Evolutionary conservation across 2,113 vertebrate species (phyloP), one percentile per base, ranked within the genome.

Genomic region (Pyrgilauda ruficollis): DNA sequence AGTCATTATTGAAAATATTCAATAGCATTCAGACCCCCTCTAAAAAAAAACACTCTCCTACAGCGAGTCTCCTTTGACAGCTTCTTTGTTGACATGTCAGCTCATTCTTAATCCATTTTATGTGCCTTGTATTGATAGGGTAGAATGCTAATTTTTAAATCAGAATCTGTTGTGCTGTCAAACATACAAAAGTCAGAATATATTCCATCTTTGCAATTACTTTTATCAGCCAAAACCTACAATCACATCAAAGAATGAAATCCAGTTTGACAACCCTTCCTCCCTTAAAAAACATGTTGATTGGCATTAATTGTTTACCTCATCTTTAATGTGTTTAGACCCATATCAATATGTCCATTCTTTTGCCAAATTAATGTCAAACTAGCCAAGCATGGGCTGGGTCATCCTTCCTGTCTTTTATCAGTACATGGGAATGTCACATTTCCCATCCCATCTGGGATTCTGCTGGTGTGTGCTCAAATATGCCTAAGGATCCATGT

Each of bases 81-180:
- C 41, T 92, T 49, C 74, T 94, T 94, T 95, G 95, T 92, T 94
- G 89, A 89, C 44, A 16, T 16, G 52, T 89, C 95, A 95, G 62
- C 63, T 84, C 11, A 7, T 82, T 82, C 89, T 64, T 79, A 92
- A 92, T 79, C 80, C 74, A 55, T 92, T 92, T 92, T 49, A 68
- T 66, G 66, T 92, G 86, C 66, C 86, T 89, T 49, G 24, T 91
- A 93, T 76, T 95, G 94, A 79, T 94, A 91, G 77, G 70, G 74
- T 56, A 61, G 86, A 76, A 95, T 92, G 87, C 74, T 97, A 96
- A 87, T 95, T 93, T 95, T 91, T 79, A 73, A 93, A 95, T 92
- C 93, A 89, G 87, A 70, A 84, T 92, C 68, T 77, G 55, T 85
- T 77, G 80, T 5, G 3, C 94, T 94, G 93, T 91, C 93, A 91